Percentiles rank a stretch among this genome's conserved stretches.
Evolutionary conservation across 2,797 vertebrate species (phyloP).

Genomic region (Glyptemys insculpta): DNA sequence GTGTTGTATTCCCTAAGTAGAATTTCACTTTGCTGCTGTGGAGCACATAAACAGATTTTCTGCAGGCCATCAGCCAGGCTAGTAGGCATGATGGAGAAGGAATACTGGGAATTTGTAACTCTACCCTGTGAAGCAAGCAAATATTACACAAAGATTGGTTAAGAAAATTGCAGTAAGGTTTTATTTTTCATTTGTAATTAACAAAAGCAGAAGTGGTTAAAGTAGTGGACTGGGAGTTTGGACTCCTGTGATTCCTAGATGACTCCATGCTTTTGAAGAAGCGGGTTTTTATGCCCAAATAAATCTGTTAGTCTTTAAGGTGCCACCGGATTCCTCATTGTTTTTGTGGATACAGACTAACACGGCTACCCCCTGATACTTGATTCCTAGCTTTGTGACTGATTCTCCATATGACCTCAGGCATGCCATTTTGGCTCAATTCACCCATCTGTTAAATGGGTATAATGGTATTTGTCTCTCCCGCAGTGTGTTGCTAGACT

Average conservation of each 20-base stretch:
- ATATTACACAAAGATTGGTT: background rate
- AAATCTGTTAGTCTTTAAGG: too few relatives aligned
- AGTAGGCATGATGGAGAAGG: background rate
- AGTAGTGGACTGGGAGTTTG: background rate
- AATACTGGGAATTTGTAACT: rapidly evolving
- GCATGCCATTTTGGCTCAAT: background rate
- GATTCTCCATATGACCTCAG: background rate
- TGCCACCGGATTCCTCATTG: too few relatives aligned
- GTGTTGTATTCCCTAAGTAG: background rate
- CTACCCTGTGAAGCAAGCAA: background rate
- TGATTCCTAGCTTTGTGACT: background rate
- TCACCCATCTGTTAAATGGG: slow-evolving; percentile 36
- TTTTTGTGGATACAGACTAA: too few relatives aligned
- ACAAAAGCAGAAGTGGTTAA: background rate
- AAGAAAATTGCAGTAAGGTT: background rate
- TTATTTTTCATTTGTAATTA: background rate
- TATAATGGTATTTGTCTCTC: slow-evolving; percentile 6
- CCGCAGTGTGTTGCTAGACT: background rate
- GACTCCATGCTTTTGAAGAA: too few relatives aligned
- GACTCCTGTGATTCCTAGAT: background rate
- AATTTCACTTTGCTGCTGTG: background rate
- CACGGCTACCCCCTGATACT: too few relatives aligned
- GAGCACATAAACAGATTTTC: background rate
- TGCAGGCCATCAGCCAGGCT: background rate
- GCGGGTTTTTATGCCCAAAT: too few relatives aligned